A percentile compares a stretch with the other conserved stretches of the same genome.
These are phyloP conservation scores for Melanotaenia trifasciata DNA, from an alignment of 2,797 vertebrate genomes.

Conservation along the genomic window DNA sequence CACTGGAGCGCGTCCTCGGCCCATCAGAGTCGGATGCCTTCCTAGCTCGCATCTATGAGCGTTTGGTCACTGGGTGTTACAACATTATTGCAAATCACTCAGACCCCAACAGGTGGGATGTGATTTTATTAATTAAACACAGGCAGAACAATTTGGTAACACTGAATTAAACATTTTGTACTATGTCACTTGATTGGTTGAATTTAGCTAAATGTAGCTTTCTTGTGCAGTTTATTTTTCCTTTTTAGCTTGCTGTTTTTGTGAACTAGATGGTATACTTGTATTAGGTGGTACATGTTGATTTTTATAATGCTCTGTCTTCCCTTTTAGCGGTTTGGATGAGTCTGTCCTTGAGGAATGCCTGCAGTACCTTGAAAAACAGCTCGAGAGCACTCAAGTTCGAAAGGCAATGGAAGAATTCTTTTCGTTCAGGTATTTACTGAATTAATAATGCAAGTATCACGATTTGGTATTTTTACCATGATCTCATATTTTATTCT, in stretches of 20 bases:
- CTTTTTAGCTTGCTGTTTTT: background rate
- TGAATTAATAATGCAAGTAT: background rate
- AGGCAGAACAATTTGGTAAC: background rate
- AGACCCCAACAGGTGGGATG: conserved; percentile 88
- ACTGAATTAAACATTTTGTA: background rate
- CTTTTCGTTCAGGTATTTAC: conserved; percentile 92
- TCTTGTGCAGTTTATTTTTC: background rate
- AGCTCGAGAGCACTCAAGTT: conserved; percentile 94
- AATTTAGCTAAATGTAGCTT: background rate
- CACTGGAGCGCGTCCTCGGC: conserved; percentile 94
- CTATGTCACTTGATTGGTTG: background rate
- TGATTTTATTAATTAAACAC: background rate
- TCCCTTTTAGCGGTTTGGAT: conserved; percentile 88
- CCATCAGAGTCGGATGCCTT: conserved; percentile 96
- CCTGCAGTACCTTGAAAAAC: conserved; percentile 96
- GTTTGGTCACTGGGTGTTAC: conserved; percentile 94
- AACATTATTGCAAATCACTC: conserved; percentile 96
- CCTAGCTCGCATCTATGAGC: conserved; percentile 93
- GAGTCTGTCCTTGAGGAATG: conserved; percentile 97
- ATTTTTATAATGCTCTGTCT: background rate
- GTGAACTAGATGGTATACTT: background rate
- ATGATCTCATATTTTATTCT: background rate
- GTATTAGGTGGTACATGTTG: conserved; percentile 7
- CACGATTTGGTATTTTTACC: conserved; percentile 4
- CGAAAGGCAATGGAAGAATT: conserved; percentile 99